Evolutionary conservation across 2,888 invertebrate genomes (phyloP), one percentile per base, ranked within the genome.

Genomic region (Cosmorhoe ocellata): DNA sequence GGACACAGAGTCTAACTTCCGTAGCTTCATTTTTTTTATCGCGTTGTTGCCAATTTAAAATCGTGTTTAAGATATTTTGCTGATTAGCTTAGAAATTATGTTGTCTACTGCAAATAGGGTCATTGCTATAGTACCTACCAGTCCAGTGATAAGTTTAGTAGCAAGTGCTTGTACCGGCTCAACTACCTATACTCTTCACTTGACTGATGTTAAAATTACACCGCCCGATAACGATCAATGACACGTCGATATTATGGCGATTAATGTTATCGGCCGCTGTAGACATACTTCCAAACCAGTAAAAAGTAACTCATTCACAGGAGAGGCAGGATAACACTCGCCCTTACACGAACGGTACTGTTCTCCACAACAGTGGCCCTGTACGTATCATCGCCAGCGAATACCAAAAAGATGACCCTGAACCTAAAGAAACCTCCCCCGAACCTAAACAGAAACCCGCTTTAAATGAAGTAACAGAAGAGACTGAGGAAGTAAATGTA

Each of bases 301-400:
- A n/a, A n/a, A n/a, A n/a, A n/a, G n/a, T 2, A 26, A 24, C 7
- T 10, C 6, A 28, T 33, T 55, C 31, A 40, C 54, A 88, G 88
- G 88, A 88, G 64, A 72, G 73, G 71, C 84, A 80, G 79, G 89
- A 85, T 77, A 83, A 78, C 43, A 67, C 84, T 74, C 88, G 84
- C 62, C 84, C 88, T 0, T 84, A 85, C 62, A 87, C 88, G 3
- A 90, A 90, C 57, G 90, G 90, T 32, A 84, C 83, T 51, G 72
- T 90, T 14, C 61, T 84, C 30, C 78, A 79, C 49, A 81, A 81
- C 53, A 79, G 76, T 59, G 83, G 85, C 27, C 86, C 87, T 31
- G 84, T 87, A 39, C 86, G 83, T 53, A 89, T 86, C 51, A 80
- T 85, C 49, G 74, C 84, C 47, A 85, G 81, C 56, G 88, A 88